Evolutionary conservation across 2,113 vertebrate species (phyloP).

Genomic region (Percopsis transmontana): DNA sequence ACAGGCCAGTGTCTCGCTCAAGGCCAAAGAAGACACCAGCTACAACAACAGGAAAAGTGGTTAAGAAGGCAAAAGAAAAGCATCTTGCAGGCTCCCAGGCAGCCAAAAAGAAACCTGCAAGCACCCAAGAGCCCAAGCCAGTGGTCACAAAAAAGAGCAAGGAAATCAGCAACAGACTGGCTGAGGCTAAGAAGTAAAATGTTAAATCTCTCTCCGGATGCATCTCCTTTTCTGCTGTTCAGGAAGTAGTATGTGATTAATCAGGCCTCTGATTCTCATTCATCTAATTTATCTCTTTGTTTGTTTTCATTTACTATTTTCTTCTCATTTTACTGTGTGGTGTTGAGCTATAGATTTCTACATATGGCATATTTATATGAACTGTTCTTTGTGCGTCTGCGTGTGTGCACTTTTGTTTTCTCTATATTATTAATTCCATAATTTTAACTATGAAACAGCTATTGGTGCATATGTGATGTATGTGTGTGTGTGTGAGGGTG

Average conservation of each 20-base stretch:
- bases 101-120: constrained; percentile 88
- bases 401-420: constrained; percentile 49
- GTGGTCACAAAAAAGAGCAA: constrained; percentile 90
- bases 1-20: constrained; percentile 85
- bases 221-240: neutral
- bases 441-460: constrained; percentile 50
- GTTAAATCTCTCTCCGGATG: neutral
- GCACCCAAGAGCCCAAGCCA: constrained; percentile 74
- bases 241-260: neutral
- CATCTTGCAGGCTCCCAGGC: constrained; percentile 81
- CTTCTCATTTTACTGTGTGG: no score
- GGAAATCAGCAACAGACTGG: constrained; percentile 99
- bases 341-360: no score
- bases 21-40: constrained; percentile 95
- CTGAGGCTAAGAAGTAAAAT: constrained; percentile 94
- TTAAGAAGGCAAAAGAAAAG: constrained; percentile 95
- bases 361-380: no score
- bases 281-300: no score
- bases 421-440: constrained; percentile 57
- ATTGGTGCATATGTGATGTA: constrained; percentile 28
- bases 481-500: constrained; percentile 18
- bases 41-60: constrained; percentile 80
- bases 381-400: neutral
- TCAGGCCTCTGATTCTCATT: neutral
- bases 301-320: no score